phyloP scores from a whole-genome alignment of 2,888 invertebrate species.

The Dicycla oo region DNA sequence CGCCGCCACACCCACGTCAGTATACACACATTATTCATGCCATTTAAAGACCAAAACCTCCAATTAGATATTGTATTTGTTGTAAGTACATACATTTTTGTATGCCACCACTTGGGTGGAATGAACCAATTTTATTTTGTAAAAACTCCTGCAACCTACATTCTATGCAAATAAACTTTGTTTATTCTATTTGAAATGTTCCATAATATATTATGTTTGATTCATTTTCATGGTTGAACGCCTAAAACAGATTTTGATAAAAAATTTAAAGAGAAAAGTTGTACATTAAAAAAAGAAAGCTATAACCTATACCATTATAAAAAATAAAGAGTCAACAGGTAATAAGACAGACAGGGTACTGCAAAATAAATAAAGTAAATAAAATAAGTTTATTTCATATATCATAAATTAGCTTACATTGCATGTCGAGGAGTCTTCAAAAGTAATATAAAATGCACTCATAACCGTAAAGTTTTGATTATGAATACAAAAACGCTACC shows the following conservation, averaged over 20 bases:
- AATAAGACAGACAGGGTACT: too few relatives aligned
- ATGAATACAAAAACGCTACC: too few relatives aligned
- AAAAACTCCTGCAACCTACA: too few relatives aligned
- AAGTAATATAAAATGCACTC: too few relatives aligned
- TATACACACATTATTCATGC: neutral
- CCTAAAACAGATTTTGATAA: too few relatives aligned
- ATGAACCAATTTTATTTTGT: neutral
- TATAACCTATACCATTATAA: neutral
- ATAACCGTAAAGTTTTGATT: too few relatives aligned
- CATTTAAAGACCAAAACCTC: neutral
- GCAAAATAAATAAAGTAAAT: too few relatives aligned
- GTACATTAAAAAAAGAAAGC: neutral
- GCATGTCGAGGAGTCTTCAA: too few relatives aligned
- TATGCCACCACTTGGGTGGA: neutral
- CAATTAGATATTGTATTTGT: neutral
- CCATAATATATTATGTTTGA: neutral
- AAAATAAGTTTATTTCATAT: too few relatives aligned
- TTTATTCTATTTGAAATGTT: neutral
- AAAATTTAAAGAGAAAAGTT: neutral
- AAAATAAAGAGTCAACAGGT: neutral
- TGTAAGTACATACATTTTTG: neutral
- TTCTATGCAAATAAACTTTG: too few relatives aligned
- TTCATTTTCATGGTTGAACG: neutral
- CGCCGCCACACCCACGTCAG: slow-evolving; percentile 70
- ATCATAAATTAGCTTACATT: too few relatives aligned